Evolutionary conservation across 2,113 vertebrate species (phyloP).

Genomic region (Heloderma charlesbogerti): DNA sequence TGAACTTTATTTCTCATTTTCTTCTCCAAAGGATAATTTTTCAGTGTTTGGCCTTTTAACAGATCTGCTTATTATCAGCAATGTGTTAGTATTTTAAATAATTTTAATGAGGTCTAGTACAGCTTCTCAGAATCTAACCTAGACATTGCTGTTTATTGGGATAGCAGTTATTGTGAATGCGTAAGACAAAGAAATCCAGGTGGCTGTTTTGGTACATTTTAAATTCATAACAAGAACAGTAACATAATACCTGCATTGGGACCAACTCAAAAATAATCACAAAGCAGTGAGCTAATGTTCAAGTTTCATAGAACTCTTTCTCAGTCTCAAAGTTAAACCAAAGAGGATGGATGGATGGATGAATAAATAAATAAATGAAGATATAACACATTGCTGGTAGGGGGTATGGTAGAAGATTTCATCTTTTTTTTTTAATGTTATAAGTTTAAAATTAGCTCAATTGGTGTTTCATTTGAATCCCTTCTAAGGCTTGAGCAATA

Average conservation of each 20-base stretch:
- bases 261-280: not conserved
- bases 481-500: too few species aligned
- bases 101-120: slow-evolving; percentile 6
- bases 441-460: too few species aligned
- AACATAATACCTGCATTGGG: not conserved
- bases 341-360: too few species aligned
- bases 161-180: not conserved
- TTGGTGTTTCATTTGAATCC: too few species aligned
- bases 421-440: not conserved
- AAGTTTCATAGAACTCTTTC: too few species aligned
- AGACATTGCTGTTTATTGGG: not conserved
- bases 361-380: not conserved
- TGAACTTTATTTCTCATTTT: slow-evolving; percentile 20
- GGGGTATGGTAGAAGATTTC: not conserved
- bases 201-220: not conserved
- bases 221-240: not conserved
- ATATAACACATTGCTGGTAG: not conserved
- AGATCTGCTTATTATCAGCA: slow-evolving; percentile 15
- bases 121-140: not conserved
- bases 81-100: not conserved
- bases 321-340: not conserved
- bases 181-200: not conserved
- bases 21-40: slow-evolving; percentile 18
- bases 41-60: slow-evolving; percentile 7
- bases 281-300: not conserved